Base-by-base conservation (phyloP, 2,888 invertebrate genomes). In the Leptura quadrifasciata region DNA sequence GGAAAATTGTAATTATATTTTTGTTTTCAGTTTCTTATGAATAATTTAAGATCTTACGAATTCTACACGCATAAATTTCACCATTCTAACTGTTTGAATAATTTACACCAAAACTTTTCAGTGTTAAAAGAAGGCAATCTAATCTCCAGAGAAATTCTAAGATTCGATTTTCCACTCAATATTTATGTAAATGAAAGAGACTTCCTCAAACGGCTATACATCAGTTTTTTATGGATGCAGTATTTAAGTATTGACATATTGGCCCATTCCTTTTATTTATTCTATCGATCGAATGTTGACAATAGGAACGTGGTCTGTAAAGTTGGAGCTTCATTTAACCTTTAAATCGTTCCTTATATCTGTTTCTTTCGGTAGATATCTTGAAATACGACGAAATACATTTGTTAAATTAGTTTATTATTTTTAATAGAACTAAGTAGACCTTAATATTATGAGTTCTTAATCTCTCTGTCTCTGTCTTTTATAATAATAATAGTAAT, bases 61-160 rank as follows among this genome's bases (percentile, higher is more conserved):
- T 78, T 80, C 76, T 78, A 74, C 65, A 78, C 73, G 68, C 76
- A 76, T 76, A 80, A 78, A 74, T 78, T 78, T 74, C 60, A 60
- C 76, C 74, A 72, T 74, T 78, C 76, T 76, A 80, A 80, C 78
- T 80, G 78, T 74, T 76, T 78, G 80, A 80, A 80, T 80, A 80
- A 80, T 80, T 80, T 80, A 80, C 78, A 76, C 77, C 72, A 58
- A 67, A 80, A 74, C 17, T 73, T 80, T 80, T 77, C 77, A 67
- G 72, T 72, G 74, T 76, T 71, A 74, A 73, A 76, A 76, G 73
- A 72, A 68, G 74, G 71, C 74, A 76, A 35, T 64, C 69, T 74
- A 70, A 69, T 68, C 80, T 75, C 78, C 27, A 58, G 80, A 80
- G 80, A 80, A 80, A 80, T 79, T 77, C 75, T 64, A 72, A 76